phyloP scores from a whole-genome alignment of 2,888 invertebrate species.

The Sesia apiformis region DNA sequence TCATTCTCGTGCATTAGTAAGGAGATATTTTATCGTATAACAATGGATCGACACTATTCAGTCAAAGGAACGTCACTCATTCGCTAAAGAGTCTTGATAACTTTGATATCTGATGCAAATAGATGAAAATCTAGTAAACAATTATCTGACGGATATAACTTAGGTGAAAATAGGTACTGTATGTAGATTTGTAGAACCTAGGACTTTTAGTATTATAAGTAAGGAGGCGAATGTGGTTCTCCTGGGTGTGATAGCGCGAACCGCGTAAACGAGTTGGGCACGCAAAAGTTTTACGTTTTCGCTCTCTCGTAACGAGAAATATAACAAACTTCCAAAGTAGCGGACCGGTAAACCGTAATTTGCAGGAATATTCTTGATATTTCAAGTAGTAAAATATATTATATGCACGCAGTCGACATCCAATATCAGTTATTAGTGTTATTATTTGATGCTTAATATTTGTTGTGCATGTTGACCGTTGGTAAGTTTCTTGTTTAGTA shows the following conservation, averaged over 20 bases:
- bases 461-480: not conserved
- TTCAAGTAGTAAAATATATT: not conserved
- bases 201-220: too few relatives aligned
- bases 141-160: too few relatives aligned
- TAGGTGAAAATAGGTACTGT: too few relatives aligned
- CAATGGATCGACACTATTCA: constrained; percentile 20
- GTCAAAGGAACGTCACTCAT: constrained; percentile 18
- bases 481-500: not conserved
- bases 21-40: constrained; percentile 24
- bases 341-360: constrained; percentile 28
- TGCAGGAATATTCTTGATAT: constrained; percentile 18
- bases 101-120: too few relatives aligned
- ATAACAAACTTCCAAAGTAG: constrained; percentile 23
- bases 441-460: not conserved
- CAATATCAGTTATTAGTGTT: not conserved
- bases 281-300: constrained; percentile 37
- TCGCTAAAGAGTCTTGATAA: not conserved
- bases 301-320: constrained; percentile 39
- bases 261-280: constrained; percentile 45
- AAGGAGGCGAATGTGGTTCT: constrained; percentile 30
- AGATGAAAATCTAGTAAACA: too few relatives aligned
- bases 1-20: constrained; percentile 27
- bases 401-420: not conserved
- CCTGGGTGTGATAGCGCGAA: constrained; percentile 41
- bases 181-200: too few relatives aligned